Conservation (phyloP, 2,797 vertebrate species). For the Onychomys arenicola region DNA sequence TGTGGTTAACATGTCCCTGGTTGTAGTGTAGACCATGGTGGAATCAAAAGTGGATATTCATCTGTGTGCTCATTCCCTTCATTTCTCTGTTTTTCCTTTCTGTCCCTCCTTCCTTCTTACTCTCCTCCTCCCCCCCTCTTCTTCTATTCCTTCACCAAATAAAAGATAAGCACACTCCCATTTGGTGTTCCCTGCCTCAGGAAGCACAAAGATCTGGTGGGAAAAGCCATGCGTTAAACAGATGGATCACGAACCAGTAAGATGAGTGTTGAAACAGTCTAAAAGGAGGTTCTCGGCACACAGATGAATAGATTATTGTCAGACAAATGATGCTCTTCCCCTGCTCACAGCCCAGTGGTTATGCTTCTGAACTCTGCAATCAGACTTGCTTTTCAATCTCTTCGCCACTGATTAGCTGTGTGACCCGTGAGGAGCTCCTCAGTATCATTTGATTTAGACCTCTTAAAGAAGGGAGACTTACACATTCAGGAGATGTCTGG, state of each 20-base stretch:
- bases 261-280: background rate
- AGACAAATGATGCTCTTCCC: background rate
- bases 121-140: fast-evolving
- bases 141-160: background rate
- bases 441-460: constrained; percentile 36
- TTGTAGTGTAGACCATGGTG: background rate
- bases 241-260: background rate
- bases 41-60: background rate
- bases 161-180: background rate
- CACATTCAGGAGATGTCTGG: background rate
- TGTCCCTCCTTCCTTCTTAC: background rate
- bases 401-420: constrained; percentile 32
- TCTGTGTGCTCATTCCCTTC: background rate
- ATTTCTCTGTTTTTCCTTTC: background rate
- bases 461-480: constrained; percentile 40
- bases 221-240: constrained; percentile 5
- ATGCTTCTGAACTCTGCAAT: constrained; percentile 36
- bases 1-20: background rate
- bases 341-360: background rate
- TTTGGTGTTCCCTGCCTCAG: background rate
- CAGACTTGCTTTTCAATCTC: constrained; percentile 44
- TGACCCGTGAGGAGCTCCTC: constrained; percentile 36
- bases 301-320: background rate
- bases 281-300: background rate
- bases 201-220: background rate